Evolutionary conservation across 2,888 invertebrate genomes (phyloP), one percentile per base, ranked within the genome.

Genomic region (Ommatoiulus sabulosus): DNA sequence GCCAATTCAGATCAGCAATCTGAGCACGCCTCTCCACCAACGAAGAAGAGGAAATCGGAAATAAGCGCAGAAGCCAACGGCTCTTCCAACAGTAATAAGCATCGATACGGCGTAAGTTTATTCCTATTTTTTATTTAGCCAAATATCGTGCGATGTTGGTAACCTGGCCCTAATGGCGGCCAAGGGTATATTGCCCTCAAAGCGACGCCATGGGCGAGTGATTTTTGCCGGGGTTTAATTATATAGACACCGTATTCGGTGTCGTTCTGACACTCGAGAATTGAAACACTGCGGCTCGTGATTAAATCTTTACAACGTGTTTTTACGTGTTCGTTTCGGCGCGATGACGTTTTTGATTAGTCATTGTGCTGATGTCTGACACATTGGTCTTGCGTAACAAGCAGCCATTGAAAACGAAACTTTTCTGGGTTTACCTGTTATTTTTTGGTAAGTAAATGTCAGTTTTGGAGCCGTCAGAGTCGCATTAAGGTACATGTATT

Each of bases 11-110:
- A 89, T 86, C 85, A 52, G 35, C 72, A 87, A 46, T 52, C 88
- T 57, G 63, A 46, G 52, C 89, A 89, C 89, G 84, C 84, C 86
- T 86, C 89, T 88, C 89, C 89, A 24, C 89, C 89, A 44, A 44
- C 86, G 44, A 89, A 89, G 87, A 89, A 89, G 88, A 89, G 89
- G 88, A 89, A 86, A 86, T 86, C 80, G 24, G 89, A 89, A 87
- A 35, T 87, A 15, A 57, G 43, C 44, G 72, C 57, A 43, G 87
- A 87, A 87, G 80, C 72, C 43, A 87, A 87, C 87, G 87, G 87
- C 24, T 87, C 87, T 24, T 72, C 57, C 20, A 87, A 57, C 44
- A 87, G 72, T 52, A 87, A 72, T 35, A 48, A 43, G 46, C 87
- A 48, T 24, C 87, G 57, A 52, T 52, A n/a, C 52, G 87, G 43